Evolutionary conservation across 2,113 vertebrate species (phyloP).

Genomic region (Hystrix brachyura): DNA sequence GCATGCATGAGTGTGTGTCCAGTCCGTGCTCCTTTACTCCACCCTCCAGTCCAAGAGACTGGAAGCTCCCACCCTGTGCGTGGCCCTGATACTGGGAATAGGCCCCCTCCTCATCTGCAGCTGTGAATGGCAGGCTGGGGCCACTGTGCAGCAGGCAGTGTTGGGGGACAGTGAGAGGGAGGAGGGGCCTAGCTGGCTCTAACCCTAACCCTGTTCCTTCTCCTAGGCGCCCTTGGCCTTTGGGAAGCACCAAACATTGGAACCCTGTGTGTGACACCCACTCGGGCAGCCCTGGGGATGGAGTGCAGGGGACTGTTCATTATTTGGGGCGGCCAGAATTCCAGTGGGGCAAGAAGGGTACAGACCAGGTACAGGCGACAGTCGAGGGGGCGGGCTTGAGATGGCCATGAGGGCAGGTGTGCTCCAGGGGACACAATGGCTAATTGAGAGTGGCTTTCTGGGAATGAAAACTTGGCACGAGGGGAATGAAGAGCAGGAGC

Average conservation of each 20-base stretch:
- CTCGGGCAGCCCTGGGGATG: not conserved
- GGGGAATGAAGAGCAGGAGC: not conserved
- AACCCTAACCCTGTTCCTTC: not conserved
- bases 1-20: rapidly evolving
- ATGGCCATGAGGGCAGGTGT: rapidly evolving
- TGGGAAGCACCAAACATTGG: too few relatives aligned
- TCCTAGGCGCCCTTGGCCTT: not conserved
- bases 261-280: not conserved
- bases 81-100: rapidly evolving
- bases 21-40: not conserved
- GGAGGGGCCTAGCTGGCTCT: not conserved
- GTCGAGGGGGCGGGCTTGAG: not conserved
- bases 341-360: not conserved
- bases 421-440: not conserved
- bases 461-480: rapidly evolving
- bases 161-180: not conserved
- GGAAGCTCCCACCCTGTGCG: rapidly evolving
- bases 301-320: not conserved
- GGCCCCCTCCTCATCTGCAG: not conserved
- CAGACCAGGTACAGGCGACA: not conserved
- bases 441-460: not conserved
- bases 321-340: not conserved
- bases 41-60: not conserved
- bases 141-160: not conserved
- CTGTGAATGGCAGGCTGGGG: not conserved